Evolutionary conservation across 2,113 vertebrate genomes (phyloP).

Genomic region (Donacobius atricapilla): DNA sequence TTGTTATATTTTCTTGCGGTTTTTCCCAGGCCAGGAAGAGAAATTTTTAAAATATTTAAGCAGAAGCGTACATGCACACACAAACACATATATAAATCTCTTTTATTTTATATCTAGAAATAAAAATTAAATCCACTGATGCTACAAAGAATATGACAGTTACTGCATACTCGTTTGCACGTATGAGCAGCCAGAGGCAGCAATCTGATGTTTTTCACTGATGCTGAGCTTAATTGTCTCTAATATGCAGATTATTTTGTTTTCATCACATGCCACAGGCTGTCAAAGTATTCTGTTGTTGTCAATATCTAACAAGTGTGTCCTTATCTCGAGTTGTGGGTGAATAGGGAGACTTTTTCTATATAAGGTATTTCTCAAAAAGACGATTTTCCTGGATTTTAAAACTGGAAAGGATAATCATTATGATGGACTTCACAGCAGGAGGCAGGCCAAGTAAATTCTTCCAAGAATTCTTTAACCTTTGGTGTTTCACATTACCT

Average conservation of each 20-base stretch:
- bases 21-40: neutral
- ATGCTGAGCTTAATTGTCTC: neutral
- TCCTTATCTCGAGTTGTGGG: neutral
- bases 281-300: neutral
- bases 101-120: neutral
- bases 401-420: neutral
- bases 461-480: neutral
- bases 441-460: neutral
- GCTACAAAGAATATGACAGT: neutral
- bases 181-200: neutral
- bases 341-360: neutral
- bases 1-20: neutral
- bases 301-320: neutral
- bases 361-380: neutral
- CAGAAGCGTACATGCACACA: neutral
- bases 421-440: neutral
- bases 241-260: neutral
- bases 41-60: neutral
- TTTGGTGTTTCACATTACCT: neutral
- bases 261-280: neutral
- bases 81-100: neutral
- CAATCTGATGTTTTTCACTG: neutral
- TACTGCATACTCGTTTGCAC: neutral
- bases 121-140: neutral
- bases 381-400: neutral